Percentiles rank a stretch among this genome's conserved stretches.
Conservation (phyloP, 2,888 invertebrate genomes). For the Galeopsomyia nigrocyanea region DNA sequence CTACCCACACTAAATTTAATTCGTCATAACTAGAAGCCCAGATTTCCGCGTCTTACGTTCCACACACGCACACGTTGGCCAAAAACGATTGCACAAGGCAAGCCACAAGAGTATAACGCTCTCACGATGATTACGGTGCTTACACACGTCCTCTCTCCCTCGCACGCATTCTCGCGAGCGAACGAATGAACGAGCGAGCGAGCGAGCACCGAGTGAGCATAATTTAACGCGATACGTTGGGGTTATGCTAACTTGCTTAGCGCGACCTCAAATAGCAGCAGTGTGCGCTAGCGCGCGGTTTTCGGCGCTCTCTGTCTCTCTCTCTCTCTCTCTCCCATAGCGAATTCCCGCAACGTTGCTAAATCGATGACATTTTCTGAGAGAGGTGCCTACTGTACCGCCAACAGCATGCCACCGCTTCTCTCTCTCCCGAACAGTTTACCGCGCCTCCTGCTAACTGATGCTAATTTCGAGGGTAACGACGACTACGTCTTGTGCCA, state of each 20-base stretch:
- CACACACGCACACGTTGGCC: too few relatives aligned
- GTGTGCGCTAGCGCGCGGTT: slow-evolving; percentile 34
- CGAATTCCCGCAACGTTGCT: slow-evolving; percentile 49
- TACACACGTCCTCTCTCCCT: slow-evolving; percentile 41
- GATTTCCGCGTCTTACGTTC: too few relatives aligned
- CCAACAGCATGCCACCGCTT: slow-evolving; percentile 34
- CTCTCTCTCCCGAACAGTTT: slow-evolving; percentile 43
- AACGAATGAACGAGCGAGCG: slow-evolving; percentile 38
- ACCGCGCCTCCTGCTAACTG: slow-evolving; percentile 42
- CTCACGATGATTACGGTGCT: slow-evolving; percentile 58
- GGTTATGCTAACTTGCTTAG: slow-evolving; percentile 69
- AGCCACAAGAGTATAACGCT: slow-evolving; percentile 36
- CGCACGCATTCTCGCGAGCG: not conserved
- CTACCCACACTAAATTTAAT: too few relatives aligned
- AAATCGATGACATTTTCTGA: slow-evolving; percentile 51
- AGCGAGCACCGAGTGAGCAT: slow-evolving; percentile 60
- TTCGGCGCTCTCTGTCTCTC: slow-evolving; percentile 2
- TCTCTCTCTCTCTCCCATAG: slow-evolving; percentile 6
- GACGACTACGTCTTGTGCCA: slow-evolving; percentile 13
- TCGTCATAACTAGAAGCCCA: too few relatives aligned
- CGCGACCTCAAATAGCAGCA: slow-evolving; percentile 65
- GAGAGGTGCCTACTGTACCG: not conserved
- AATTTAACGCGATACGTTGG: slow-evolving; percentile 68
- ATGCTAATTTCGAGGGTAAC: slow-evolving; percentile 43
- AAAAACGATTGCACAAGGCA: slow-evolving; percentile 47